Conservation (phyloP, 2,113 vertebrate species). For the Ceyx cyanopectus region DNA sequence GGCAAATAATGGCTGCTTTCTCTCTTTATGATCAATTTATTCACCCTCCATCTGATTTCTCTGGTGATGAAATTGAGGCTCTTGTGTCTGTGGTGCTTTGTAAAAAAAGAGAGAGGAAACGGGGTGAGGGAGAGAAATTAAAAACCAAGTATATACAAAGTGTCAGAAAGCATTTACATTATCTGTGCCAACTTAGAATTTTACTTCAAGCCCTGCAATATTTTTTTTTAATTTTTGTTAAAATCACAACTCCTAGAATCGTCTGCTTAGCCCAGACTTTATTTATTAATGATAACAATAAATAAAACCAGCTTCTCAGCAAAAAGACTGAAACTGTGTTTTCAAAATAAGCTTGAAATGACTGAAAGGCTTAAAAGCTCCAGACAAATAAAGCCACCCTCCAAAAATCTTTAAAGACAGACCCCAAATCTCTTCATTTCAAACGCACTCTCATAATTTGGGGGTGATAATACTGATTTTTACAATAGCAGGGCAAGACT, state of each 20-base stretch:
- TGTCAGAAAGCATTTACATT: slow-evolving; percentile 3
- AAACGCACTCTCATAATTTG: neutral
- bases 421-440: neutral
- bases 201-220: neutral
- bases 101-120: neutral
- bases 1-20: slow-evolving; percentile 54
- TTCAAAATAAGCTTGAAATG: neutral
- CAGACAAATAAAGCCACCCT: neutral
- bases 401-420: neutral
- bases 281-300: neutral
- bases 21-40: slow-evolving; percentile 54
- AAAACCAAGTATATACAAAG: neutral
- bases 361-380: neutral
- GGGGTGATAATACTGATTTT: neutral
- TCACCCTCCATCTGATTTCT: slow-evolving; percentile 57
- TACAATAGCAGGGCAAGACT: neutral
- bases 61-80: slow-evolving; percentile 21
- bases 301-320: neutral
- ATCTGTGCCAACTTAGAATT: neutral
- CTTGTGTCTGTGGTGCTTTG: slow-evolving; percentile 24
- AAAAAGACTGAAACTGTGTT: neutral
- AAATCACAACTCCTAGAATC: neutral
- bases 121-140: neutral
- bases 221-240: neutral
- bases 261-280: neutral